Conservation (phyloP, 1,140 invertebrate species). For the Papilio aristodemus region DNA sequence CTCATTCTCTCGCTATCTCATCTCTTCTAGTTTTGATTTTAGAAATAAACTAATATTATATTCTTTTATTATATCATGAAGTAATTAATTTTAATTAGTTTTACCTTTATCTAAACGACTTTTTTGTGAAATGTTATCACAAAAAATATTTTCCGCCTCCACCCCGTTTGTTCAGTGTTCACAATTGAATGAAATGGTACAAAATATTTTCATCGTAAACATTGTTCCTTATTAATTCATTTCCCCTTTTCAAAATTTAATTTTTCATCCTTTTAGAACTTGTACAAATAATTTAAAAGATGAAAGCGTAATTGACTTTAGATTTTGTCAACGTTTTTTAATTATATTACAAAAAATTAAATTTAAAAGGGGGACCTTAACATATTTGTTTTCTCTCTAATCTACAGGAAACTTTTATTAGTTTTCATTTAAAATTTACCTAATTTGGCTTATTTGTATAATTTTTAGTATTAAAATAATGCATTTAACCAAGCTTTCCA, state of each 20-base stretch:
- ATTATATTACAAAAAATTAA: neutral
- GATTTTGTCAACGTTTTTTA: neutral
- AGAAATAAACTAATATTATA: neutral
- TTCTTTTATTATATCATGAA: neutral
- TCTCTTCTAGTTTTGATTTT: too few relatives aligned
- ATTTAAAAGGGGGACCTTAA: neutral
- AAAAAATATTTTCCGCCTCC: neutral
- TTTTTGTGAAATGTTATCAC: slow-evolving; percentile 8
- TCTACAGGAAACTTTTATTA: neutral
- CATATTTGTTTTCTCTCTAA: neutral
- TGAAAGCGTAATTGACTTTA: neutral
- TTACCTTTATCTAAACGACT: neutral
- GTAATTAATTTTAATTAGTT: slow-evolving; percentile 3
- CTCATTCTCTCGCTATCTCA: too few relatives aligned
- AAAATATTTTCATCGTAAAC: neutral
- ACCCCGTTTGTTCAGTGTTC: neutral
- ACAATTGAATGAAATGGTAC: slow-evolving; percentile 7
- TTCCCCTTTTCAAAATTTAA: slow-evolving; percentile 13
- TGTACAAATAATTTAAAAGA: slow-evolving; percentile 5
- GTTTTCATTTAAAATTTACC: too few relatives aligned
- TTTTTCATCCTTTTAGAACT: neutral
- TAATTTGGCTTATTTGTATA: too few relatives aligned
- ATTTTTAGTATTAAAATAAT: too few relatives aligned
- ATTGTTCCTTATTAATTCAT: slow-evolving; percentile 12
- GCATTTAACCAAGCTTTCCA: too few relatives aligned